Evolutionary conservation across 2,113 vertebrate species (phyloP).

Genomic region (Neogobius melanostomus): DNA sequence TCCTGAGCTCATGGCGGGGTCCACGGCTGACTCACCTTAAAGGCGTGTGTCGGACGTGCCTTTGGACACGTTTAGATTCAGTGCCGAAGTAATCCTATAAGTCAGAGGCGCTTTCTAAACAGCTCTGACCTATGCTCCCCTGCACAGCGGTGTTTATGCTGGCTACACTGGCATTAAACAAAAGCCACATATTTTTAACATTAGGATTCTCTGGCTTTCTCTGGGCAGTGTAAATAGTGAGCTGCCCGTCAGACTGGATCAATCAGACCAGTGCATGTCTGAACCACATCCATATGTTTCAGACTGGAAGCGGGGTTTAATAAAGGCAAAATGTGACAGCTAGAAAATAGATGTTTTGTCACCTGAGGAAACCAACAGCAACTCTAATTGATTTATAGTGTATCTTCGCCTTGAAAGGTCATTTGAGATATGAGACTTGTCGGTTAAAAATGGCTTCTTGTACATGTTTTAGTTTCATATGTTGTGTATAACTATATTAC

Average conservation of each 20-base stretch:
- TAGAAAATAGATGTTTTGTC: neutral
- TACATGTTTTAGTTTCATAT: too few species aligned
- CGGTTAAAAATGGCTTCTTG: too few species aligned
- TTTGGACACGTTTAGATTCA: conserved; percentile 38
- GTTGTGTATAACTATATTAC: too few species aligned
- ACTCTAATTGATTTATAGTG: too few species aligned
- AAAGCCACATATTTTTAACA: conserved; percentile 70
- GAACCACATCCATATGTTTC: conserved; percentile 57
- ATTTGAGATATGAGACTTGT: too few species aligned
- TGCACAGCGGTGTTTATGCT: conserved; percentile 58
- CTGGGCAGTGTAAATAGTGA: conserved; percentile 54
- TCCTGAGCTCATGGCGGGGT: neutral
- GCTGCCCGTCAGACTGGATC: conserved; percentile 62
- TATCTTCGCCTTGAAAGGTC: too few species aligned
- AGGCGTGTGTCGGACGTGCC: conserved; percentile 2
- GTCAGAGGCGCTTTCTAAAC: conserved; percentile 65
- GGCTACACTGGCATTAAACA: conserved; percentile 62
- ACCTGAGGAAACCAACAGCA: neutral
- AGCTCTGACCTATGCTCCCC: conserved; percentile 59
- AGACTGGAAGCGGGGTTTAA: conserved; percentile 20
- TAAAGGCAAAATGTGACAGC: conserved; percentile 30
- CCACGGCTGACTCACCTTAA: conserved; percentile 19
- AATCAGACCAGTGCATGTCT: conserved; percentile 66
- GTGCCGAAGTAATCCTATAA: conserved; percentile 48
- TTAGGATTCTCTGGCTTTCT: conserved; percentile 60